Conservation (phyloP, 2,113 vertebrate species). For the Xyrauchen texanus region DNA sequence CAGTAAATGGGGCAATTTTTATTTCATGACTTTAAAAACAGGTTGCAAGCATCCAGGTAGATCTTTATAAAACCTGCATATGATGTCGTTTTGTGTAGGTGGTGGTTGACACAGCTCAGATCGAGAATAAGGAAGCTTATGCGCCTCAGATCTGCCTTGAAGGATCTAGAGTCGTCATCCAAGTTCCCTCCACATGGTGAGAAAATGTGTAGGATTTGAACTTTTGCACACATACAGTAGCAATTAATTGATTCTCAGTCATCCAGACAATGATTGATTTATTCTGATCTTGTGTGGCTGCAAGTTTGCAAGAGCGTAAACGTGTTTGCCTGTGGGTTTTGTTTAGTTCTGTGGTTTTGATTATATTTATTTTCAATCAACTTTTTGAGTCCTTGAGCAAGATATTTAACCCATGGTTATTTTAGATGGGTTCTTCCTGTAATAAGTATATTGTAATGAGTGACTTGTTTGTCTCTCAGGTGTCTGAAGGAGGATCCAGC, state of each 20-base stretch:
- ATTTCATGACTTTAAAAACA: too few species aligned
- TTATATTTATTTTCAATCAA: too few species aligned
- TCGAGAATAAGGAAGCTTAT: conserved; percentile 97
- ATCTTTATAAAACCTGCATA: too few species aligned
- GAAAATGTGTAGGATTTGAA: conserved; percentile 30
- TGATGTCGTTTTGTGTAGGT: conserved; percentile 75
- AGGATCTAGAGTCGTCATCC: conserved; percentile 91
- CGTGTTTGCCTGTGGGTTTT: too few species aligned
- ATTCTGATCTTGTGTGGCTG: neutral
- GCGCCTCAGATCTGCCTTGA: conserved; percentile 96
- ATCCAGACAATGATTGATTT: neutral
- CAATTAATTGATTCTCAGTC: neutral
- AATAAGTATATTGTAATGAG: neutral
- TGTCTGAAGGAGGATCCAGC: conserved; percentile 98
- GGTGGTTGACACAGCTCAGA: conserved; percentile 97
- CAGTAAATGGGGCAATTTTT: too few species aligned
- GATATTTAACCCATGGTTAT: too few species aligned
- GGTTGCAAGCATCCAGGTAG: too few species aligned
- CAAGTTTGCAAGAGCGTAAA: neutral
- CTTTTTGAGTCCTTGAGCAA: too few species aligned
- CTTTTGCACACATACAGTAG: neutral
- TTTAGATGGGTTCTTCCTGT: too few species aligned
- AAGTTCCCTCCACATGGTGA: conserved; percentile 98
- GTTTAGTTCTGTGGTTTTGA: too few species aligned
- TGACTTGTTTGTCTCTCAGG: conserved; percentile 68